Evolutionary conservation across 1,140 invertebrate genomes (phyloP), one percentile per base, ranked within the genome.

Genomic region (Paraescarpia echinospica): DNA sequence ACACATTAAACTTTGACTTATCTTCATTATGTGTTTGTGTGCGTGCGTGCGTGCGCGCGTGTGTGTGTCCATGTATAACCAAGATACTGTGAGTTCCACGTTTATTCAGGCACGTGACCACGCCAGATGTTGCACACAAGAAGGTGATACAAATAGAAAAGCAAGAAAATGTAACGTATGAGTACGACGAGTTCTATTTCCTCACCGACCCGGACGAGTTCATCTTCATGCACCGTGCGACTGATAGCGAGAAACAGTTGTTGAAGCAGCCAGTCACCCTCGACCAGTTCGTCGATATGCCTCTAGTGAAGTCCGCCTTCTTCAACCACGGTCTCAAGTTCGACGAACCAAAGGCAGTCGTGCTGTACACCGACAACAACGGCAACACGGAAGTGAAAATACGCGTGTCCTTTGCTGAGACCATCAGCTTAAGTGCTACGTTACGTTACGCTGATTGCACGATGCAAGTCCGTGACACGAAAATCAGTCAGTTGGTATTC

Each of bases 261-360:
- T 96, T 96, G 98, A 35, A 98, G 99, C 95, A 99, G 99, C 99
- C 99, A 99, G 96, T 97, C 99, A 91, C 96, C 99, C 27, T 98
- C 99, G 96, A 97, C 97, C 92, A 98, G 96, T 99, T 99, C 96
- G 99, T 99, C 96, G 98, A 99, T 95, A 96, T 99, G 94, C 99
- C 99, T 9, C 99, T 99, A 96, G 99, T 99, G 2, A 97, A 99
- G 41, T 99, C 99, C 1, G 97, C 99, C 27, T 99, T 99, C 97
- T 99, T 99, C 97, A 97, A 99, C 94, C 99, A 99, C 95, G 98
- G 98, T 0, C 97, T 99, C 35, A 98, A 98, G 96, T 77, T 77
- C 59, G 59, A 77, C 4, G 18, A 18, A 77, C 59, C 59, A 77
- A 5, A 2, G 59, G 27, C 99, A 27, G 0, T 18, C 59, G 59